A percentile compares a stretch with the other conserved stretches of the same genome.
Evolutionary conservation across 2,888 invertebrate genomes (phyloP).

Genomic region (Brachyptera risi): DNA sequence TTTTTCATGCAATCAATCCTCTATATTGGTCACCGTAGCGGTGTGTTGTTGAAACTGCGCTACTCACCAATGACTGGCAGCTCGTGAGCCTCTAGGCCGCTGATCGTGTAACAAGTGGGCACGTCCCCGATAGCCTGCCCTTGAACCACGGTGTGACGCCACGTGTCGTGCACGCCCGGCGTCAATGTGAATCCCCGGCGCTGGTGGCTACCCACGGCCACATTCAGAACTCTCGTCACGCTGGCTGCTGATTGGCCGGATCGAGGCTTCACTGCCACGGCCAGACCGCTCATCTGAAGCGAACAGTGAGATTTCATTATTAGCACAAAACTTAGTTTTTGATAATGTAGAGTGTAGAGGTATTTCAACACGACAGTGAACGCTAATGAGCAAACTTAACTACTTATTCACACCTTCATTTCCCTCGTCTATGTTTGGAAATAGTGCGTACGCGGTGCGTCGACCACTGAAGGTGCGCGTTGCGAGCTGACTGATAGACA

Average conservation of each 20-base stretch:
- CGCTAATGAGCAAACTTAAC: no score
- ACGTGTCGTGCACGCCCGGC: constrained; percentile 60
- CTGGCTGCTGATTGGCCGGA: constrained; percentile 46
- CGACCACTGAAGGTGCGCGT: no score
- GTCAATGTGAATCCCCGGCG: constrained; percentile 56
- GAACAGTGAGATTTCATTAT: constrained; percentile 36
- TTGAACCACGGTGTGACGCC: constrained; percentile 58
- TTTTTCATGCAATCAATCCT: no score
- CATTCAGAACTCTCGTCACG: constrained; percentile 54
- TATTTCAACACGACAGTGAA: no score
- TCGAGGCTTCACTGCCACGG: no score
- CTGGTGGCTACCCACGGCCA: constrained; percentile 54
- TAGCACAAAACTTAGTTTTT: no score
- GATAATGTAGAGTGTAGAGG: no score
- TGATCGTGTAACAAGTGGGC: constrained; percentile 61
- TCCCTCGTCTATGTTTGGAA: no score
- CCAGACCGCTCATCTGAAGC: constrained; percentile 56
- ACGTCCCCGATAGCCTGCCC: constrained; percentile 60
- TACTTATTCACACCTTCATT: no score
- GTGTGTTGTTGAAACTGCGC: no score
- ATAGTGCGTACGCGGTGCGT: no score
- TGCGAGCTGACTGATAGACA: no score
- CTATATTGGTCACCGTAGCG: neutral
- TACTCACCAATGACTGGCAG: constrained; percentile 64
- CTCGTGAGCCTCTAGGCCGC: constrained; percentile 62